Evolutionary conservation across 2,113 vertebrate species (phyloP), one percentile per base, ranked within the genome.

Genomic region (human (Homo sapiens)): DNA sequence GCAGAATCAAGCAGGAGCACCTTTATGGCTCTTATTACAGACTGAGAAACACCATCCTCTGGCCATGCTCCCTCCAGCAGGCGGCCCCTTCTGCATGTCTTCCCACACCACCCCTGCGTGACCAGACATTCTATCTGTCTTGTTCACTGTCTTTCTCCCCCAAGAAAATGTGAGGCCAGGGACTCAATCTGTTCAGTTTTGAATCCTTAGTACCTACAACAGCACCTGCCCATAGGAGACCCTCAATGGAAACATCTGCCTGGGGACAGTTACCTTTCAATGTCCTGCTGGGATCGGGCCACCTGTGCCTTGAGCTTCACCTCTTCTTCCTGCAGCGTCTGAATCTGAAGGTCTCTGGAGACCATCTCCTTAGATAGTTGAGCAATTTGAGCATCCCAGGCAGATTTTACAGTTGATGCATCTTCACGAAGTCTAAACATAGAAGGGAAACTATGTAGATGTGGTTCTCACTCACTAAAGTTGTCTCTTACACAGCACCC

Each of bases 311-410:
- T 98, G 75, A 99, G 96, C 86, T 98, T 99, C 64, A 73, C 66
- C 70, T 98, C 98, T 72, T 97, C 98, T 27, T 98, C 98, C 95
- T 82, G 97, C 78, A 98, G 76, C 2, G 90, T 27, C 43, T 99
- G 98, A 38, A 99, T 95, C 97, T 98, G 97, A 25, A 99, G 98
- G 82, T 99, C 99, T 97, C 98, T 99, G 96, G 98, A 97, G 73
- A 98, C 98, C 0, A 96, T 98, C n/a, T 99, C 98, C 93, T 98
- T 98, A 83, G 98, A 99, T 35, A 98, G 94, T 86, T 99, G 98
- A 10, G 87, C 87, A 18, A 99, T 96, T 89, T 99, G 98, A 78
- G 98, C 94, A 22, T 99, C 98, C 98, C 98, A 99, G 92, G 96
- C 95, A 8, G 96, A 89, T 88, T 97, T 98, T 3, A 98, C 97